phyloP scores from a whole-genome alignment of 2,888 invertebrate genomes.

The Desoria tigrina region DNA sequence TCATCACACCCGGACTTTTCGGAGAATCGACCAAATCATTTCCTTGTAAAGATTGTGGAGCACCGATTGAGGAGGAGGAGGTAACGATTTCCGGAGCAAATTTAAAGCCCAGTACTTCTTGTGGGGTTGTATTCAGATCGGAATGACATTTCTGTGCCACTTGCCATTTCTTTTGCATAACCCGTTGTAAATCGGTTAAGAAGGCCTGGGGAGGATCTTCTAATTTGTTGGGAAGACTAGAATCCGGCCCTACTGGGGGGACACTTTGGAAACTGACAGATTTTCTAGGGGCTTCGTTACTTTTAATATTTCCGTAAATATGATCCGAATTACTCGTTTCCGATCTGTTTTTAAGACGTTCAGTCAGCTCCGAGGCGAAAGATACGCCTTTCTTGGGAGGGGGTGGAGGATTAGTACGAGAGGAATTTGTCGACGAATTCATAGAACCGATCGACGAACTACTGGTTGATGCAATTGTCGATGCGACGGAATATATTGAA shows the following conservation, averaged over 20 bases:
- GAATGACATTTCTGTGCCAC: constrained; percentile 89
- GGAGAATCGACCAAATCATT: background rate
- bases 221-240: constrained; percentile 54
- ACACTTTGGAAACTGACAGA: constrained; percentile 56
- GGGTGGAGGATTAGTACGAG: constrained; percentile 17
- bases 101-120: constrained; percentile 86
- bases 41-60: background rate
- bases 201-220: constrained; percentile 66
- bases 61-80: background rate
- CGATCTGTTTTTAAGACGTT: constrained; percentile 50
- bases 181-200: constrained; percentile 82
- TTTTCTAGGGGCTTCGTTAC: constrained; percentile 18
- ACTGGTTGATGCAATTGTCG: constrained; percentile 9
- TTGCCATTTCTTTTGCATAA: constrained; percentile 80
- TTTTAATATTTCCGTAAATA: background rate
- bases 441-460: constrained; percentile 26
- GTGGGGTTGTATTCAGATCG: constrained; percentile 83
- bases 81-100: constrained; percentile 41
- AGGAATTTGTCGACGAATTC: constrained; percentile 3
- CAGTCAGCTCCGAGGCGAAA: constrained; percentile 50
- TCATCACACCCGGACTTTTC: background rate
- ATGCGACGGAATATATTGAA: constrained; percentile 16
- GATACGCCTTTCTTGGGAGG: constrained; percentile 49
- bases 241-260: constrained; percentile 68
- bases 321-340: constrained; percentile 27